phyloP scores from a whole-genome alignment of 1,140 invertebrate genomes.

The Chelonus insularis region DNA sequence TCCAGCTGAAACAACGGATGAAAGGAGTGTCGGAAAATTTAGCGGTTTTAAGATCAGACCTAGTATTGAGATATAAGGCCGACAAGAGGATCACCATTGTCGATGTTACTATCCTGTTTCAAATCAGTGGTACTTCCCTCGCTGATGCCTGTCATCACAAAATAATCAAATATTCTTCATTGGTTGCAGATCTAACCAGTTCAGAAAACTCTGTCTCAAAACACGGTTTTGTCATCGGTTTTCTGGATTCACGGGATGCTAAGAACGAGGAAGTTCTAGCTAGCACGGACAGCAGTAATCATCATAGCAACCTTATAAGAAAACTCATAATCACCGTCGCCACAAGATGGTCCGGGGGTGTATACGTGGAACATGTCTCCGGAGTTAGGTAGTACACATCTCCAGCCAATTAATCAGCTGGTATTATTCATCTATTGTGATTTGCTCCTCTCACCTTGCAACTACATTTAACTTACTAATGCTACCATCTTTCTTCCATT shows the following conservation, averaged over 20 bases:
- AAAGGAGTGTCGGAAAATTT: conserved; percentile 22
- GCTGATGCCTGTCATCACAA: conserved; percentile 28
- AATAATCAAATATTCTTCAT: conserved; percentile 35
- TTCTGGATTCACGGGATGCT: conserved; percentile 38
- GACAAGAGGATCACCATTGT: conserved; percentile 32
- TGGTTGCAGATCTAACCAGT: conserved; percentile 23
- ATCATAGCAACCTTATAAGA: too few species aligned
- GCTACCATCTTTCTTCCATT: too few species aligned
- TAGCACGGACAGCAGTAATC: too few species aligned
- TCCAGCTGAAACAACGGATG: conserved; percentile 18
- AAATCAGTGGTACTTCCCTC: conserved; percentile 40
- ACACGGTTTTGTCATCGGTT: conserved; percentile 36
- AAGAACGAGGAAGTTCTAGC: conserved; percentile 32
- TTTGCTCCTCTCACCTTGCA: too few species aligned
- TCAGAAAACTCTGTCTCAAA: conserved; percentile 28
- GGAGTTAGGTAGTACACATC: too few species aligned
- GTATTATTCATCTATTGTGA: too few species aligned
- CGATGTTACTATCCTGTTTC: conserved; percentile 50
- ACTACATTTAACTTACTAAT: too few species aligned
- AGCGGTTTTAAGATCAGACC: conserved; percentile 36
- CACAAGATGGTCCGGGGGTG: too few species aligned
- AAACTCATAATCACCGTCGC: too few species aligned
- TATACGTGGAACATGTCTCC: too few species aligned
- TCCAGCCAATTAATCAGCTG: too few species aligned
- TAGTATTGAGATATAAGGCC: conserved; percentile 38